phyloP scores from a whole-genome alignment of 2,888 invertebrate genomes.

The Melipona beecheii region DNA sequence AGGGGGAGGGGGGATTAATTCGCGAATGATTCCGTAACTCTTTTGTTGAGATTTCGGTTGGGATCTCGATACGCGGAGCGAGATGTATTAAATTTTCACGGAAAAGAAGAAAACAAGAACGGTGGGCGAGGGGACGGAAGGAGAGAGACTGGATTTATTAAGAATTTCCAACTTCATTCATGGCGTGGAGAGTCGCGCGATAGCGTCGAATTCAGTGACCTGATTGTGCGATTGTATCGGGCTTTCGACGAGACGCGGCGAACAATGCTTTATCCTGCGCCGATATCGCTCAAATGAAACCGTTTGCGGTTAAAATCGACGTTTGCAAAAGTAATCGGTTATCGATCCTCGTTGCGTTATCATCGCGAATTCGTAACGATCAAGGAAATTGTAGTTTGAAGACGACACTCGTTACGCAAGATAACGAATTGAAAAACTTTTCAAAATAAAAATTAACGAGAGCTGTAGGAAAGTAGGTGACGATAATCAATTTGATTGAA shows the following conservation, averaged over 20 bases:
- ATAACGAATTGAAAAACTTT: too few species aligned
- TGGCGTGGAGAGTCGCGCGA: background rate
- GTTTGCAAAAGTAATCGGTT: background rate
- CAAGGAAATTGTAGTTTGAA: too few species aligned
- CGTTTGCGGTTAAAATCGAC: background rate
- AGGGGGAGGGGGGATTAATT: too few species aligned
- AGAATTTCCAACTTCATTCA: constrained; percentile 30
- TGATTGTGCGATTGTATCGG: constrained; percentile 49
- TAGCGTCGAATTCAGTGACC: constrained; percentile 13
- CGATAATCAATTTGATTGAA: too few species aligned
- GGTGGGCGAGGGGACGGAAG: background rate
- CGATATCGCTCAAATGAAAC: constrained; percentile 8
- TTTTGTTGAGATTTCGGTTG: too few species aligned
- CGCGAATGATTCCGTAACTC: too few species aligned
- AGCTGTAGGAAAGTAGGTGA: too few species aligned
- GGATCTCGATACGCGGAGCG: background rate
- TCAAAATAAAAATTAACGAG: too few species aligned
- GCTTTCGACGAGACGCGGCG: constrained; percentile 17
- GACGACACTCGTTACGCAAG: too few species aligned
- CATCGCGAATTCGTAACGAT: background rate
- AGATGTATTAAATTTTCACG: background rate
- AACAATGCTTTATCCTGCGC: constrained; percentile 14
- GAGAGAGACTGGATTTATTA: constrained; percentile 11
- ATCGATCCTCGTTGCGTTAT: background rate
- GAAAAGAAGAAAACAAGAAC: too few species aligned